Evolutionary conservation across 2,113 vertebrate genomes (phyloP).

Genomic region (Parotia lawesii): DNA sequence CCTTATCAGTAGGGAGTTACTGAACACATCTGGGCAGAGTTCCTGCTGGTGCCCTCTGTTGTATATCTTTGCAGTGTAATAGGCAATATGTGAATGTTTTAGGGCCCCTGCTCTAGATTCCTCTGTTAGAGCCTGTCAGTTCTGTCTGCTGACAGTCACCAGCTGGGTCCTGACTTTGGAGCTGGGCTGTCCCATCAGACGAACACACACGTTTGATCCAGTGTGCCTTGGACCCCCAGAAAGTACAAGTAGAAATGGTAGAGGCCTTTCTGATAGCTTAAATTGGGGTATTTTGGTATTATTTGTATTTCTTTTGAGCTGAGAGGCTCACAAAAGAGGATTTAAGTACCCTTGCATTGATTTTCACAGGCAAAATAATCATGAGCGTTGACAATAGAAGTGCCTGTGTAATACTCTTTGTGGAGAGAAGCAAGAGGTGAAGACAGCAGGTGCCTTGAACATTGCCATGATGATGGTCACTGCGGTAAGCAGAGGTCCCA

Average conservation of each 20-base stretch:
- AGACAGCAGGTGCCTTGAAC: neutral
- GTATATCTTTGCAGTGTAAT: neutral
- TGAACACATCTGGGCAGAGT: slow-evolving; percentile 1
- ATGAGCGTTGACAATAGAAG: neutral
- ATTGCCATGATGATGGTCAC: neutral
- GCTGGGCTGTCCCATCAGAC: neutral
- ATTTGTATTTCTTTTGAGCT: neutral
- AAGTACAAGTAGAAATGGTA: neutral
- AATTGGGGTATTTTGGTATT: neutral
- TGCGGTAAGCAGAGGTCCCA: neutral
- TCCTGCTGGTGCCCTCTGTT: neutral
- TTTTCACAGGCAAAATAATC: neutral
- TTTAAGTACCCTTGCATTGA: neutral
- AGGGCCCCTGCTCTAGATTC: neutral
- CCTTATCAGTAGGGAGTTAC: slow-evolving; percentile 1
- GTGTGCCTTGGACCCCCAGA: neutral
- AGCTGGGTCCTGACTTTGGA: neutral
- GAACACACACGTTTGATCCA: neutral
- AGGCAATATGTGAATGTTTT: neutral
- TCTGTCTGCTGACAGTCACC: neutral
- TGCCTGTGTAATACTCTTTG: neutral
- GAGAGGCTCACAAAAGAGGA: neutral
- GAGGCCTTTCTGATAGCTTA: neutral
- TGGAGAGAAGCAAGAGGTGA: neutral
- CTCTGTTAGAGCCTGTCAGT: neutral